Evolutionary conservation across 2,888 invertebrate species (phyloP), one percentile per base, ranked within the genome.

Genomic region (Eupeodes latifasciatus): DNA sequence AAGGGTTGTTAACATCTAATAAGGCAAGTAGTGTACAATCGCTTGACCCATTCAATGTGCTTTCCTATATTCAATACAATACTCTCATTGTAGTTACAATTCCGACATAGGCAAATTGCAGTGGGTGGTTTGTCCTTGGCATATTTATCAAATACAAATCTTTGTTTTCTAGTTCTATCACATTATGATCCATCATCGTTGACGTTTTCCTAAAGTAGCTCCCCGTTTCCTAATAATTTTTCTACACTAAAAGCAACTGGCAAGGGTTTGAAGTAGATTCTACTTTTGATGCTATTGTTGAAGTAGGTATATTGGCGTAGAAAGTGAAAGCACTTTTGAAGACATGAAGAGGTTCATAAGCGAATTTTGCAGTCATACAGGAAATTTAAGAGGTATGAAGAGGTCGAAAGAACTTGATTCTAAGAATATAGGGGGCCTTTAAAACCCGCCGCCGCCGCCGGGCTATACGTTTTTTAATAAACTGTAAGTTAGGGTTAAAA

Each of bases 151-250:
- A 81, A 86, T 74, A 83, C 80, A 83, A 83, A 83, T 80, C 79
- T 83, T 87, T 87, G 86, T 87, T 87, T 87, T 87, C 83, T 87
- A 78, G 81, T 85, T 85, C 72, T 78, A 81, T 59, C 34, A 57
- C 57, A 27, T 59, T 34, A 14, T 59, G 7, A 34, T 34, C 27
- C 14, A 34, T 59, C 27, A 14, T 14, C 14, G 59, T 2, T 59
- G 27, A 27, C 12, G 27, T 57, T 57, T 27, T 27, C 27, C 27
- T 27, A 27, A 19, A 19, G 27, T 27, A 27, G 16, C 49, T 61
- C 3, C 14, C 19, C 55, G 19, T 57, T 27, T 27, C 3, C 2
- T 12, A 57, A 27, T 27, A 57, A 12, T 3, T 57, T 27, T 5
- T 2, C 14, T 9, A 4, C 14, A 2, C 27, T 59, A 2, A 34